A percentile compares a stretch with the other conserved stretches of the same genome.
Evolutionary conservation across 2,797 vertebrate genomes (phyloP).

Genomic region (Psittacula echo): DNA sequence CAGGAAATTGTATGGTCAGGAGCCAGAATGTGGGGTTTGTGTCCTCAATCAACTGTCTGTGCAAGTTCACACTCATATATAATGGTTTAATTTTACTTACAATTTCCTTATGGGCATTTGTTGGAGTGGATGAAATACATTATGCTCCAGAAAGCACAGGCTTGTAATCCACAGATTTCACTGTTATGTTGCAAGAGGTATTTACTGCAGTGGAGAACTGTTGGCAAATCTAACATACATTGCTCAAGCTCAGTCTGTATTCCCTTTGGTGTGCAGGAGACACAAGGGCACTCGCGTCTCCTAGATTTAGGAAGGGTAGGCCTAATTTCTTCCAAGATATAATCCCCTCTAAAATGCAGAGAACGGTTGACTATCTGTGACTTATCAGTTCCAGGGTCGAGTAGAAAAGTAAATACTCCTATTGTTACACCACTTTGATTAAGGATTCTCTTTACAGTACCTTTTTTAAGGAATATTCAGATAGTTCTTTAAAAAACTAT

Average conservation of each 20-base stretch:
- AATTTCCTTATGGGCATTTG: slow-evolving; percentile 34
- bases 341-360: background rate
- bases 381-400: background rate
- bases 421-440: background rate
- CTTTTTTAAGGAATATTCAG: slow-evolving; percentile 12
- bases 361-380: background rate
- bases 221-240: slow-evolving; percentile 22
- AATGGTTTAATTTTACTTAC: slow-evolving; percentile 8
- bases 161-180: slow-evolving; percentile 47
- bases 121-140: slow-evolving; percentile 1
- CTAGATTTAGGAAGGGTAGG: background rate
- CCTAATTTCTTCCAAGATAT: background rate
- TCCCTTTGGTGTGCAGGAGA: background rate
- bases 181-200: slow-evolving; percentile 47
- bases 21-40: background rate
- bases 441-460: slow-evolving; percentile 27
- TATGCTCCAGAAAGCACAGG: background rate
- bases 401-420: slow-evolving; percentile 1
- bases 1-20: background rate
- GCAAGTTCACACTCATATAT: background rate
- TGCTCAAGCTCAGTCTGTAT: slow-evolving; percentile 25
- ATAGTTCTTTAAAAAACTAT: background rate
- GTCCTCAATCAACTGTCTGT: background rate
- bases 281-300: background rate
- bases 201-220: slow-evolving; percentile 37